phyloP scores from a whole-genome alignment of 2,797 vertebrate species.

The Sarcophilus harrisii region DNA sequence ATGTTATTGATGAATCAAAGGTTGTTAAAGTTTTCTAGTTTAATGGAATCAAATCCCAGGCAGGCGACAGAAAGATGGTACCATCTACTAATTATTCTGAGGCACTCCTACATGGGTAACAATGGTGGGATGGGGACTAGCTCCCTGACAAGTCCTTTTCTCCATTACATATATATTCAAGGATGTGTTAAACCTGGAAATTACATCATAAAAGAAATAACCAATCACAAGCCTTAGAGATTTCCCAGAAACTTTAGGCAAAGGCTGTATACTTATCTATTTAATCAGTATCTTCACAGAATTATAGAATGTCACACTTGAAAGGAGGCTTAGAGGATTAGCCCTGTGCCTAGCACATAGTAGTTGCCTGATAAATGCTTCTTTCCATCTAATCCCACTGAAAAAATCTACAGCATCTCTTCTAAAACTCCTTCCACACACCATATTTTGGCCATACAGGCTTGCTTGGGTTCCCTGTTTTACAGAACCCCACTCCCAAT shows the following conservation, averaged over 20 bases:
- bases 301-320: neutral
- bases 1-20: too few species aligned
- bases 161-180: neutral
- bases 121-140: neutral
- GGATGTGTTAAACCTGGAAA: neutral
- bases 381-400: neutral
- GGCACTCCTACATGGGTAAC: neutral
- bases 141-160: neutral
- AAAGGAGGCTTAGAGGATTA: neutral
- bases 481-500: neutral
- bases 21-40: too few species aligned
- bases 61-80: too few species aligned
- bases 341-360: neutral
- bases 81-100: too few species aligned
- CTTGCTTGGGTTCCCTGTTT: neutral
- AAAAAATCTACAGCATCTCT: neutral
- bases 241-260: constrained; percentile 11
- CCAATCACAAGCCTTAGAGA: constrained; percentile 13
- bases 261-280: constrained; percentile 12
- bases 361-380: neutral
- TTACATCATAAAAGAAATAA: constrained; percentile 1
- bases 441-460: neutral
- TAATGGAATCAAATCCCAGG: too few species aligned
- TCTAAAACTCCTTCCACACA: neutral
- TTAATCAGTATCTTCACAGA: constrained; percentile 7